Percentiles rank a stretch among this genome's conserved stretches.
phyloP scores from a whole-genome alignment of 2,888 invertebrate species.

The Thymelicus lineola region DNA sequence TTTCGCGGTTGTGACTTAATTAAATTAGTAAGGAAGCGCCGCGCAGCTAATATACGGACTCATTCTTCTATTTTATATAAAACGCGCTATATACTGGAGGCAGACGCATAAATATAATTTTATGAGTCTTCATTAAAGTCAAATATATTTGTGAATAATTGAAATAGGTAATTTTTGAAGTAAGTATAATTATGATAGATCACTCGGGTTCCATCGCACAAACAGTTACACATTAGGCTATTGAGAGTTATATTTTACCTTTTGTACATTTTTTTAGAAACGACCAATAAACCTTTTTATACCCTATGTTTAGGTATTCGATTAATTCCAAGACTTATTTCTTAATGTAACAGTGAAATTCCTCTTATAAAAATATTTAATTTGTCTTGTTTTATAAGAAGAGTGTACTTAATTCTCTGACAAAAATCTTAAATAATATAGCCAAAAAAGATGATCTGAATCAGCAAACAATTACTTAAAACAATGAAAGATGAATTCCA shows the following conservation, averaged over 20 bases:
- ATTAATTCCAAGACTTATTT: conserved; percentile 2
- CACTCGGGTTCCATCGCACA: conserved; percentile 30
- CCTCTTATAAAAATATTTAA: neutral
- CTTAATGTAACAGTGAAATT: conserved; percentile 3
- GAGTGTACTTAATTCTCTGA: conserved; percentile 31
- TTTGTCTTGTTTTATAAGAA: conserved; percentile 10
- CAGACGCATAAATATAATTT: conserved; percentile 23
- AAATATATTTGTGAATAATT: conserved; percentile 36
- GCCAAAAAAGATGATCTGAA: conserved; percentile 23
- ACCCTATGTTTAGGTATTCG: conserved; percentile 7
- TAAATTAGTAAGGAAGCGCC: conserved; percentile 35
- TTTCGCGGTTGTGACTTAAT: conserved; percentile 60
- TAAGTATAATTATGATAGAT: conserved; percentile 24
- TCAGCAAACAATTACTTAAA: conserved; percentile 34
- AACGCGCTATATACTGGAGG: conserved; percentile 25
- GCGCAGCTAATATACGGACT: conserved; percentile 35
- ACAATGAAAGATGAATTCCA: conserved; percentile 22
- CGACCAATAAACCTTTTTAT: conserved; percentile 15
- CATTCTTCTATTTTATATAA: conserved; percentile 12
- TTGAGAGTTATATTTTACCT: conserved; percentile 8
- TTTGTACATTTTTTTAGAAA: conserved; percentile 23
- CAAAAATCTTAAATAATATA: conserved; percentile 25
- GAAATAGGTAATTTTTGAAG: conserved; percentile 19
- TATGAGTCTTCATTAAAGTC: conserved; percentile 34
- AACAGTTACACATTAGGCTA: conserved; percentile 21